Evolutionary conservation across 2,888 invertebrate species (phyloP), one percentile per base, ranked within the genome.

Genomic region (Plagodis dolabraria): DNA sequence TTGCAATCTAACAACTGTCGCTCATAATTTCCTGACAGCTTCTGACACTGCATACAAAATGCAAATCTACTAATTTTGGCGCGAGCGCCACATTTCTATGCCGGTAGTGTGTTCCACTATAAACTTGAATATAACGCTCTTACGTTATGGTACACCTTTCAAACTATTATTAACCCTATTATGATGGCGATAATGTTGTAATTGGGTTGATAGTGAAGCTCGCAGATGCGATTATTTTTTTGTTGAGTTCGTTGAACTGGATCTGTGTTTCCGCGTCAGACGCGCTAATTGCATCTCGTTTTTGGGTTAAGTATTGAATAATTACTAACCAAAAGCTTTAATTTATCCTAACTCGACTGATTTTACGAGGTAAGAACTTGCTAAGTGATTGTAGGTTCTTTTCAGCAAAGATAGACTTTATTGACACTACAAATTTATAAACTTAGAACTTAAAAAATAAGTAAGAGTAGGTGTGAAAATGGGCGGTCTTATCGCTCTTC

Each of bases 221-320:
- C 67, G 65, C 56, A 70, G 73, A 75, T 80, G 75, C 72, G 69
- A 69, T 74, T 78, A n/a, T 53, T 71, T 76, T 53, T 71, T 76
- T 75, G 72, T 83, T 78, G 79, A 72, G 87, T 83, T 77, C 77
- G 69, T 83, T 85, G 78, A 84, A 82, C 86, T 80, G 70, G 61
- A 63, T 65, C 64, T 65, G 62, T 63, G 79, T 72, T 81, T 73
- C 75, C 69, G 75, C 59, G 60, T 65, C 34, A 33, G 59, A 64
- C 40, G 33, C 43, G 44, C 45, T 59, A 60, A 54, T 60, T 55
- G 52, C 35, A 47, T 33, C 11, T 47, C 11, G 43, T 6, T 5
- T 10, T 45, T 22, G 40, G 47, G 53, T n/a, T 63, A 55, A 40
- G 54, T 47, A 51, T 57, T 38, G 50, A 33, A 40, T 40, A 40